phyloP scores from a whole-genome alignment of 2,113 vertebrate genomes.

The Dissostichus mawsoni region DNA sequence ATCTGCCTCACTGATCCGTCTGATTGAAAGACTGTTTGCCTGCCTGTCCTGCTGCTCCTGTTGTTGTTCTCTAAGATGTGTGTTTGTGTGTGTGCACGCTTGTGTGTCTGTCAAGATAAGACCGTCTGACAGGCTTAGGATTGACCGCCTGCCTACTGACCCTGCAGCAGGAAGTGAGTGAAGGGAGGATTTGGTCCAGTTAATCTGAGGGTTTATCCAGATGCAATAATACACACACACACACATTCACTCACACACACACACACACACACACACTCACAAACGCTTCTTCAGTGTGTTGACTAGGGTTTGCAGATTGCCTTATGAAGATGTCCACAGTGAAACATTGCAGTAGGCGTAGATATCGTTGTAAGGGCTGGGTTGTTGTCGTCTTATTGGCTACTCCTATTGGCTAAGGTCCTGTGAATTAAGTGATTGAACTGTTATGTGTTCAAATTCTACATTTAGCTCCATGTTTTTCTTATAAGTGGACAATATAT shows the following conservation, averaged over 20 bases:
- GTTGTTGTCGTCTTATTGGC: no score
- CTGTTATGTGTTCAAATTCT: no score
- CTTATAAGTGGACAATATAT: no score
- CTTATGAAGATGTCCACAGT: no score
- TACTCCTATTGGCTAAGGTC: no score
- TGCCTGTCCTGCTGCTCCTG: slow-evolving; percentile 16
- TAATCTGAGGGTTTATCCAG: slow-evolving; percentile 64
- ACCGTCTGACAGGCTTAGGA: slow-evolving; percentile 64
- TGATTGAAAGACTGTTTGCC: slow-evolving; percentile 4
- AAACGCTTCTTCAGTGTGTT: background rate
- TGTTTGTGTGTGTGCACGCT: background rate
- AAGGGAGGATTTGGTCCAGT: slow-evolving; percentile 51
- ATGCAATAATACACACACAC: slow-evolving; percentile 30
- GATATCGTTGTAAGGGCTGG: no score
- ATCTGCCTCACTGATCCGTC: slow-evolving; percentile 17
- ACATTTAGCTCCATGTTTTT: no score
- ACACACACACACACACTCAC: background rate
- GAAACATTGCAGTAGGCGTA: no score
- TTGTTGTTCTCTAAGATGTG: slow-evolving; percentile 23
- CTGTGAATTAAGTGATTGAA: no score
- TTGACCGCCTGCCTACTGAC: slow-evolving; percentile 72
- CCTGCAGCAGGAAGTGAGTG: slow-evolving; percentile 59
- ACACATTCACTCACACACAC: background rate
- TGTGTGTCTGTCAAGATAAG: slow-evolving; percentile 50
- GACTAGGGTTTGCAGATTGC: no score